Conservation (phyloP, 2,888 invertebrate genomes). For the Calameuta pallipes region DNA sequence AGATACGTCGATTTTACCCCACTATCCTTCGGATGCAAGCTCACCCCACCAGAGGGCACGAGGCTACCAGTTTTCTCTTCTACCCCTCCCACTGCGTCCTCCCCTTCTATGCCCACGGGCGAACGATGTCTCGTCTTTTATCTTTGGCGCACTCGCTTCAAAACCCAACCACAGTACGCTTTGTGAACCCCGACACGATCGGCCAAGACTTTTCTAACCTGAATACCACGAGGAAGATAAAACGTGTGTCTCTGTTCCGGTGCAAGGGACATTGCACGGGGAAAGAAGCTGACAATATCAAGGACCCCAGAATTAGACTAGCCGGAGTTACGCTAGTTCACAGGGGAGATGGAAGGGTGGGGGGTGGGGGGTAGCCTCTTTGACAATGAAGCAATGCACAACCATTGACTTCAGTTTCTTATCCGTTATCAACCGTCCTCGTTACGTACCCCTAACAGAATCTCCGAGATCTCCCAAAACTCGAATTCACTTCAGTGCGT, state of each 20-base stretch:
- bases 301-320: background rate
- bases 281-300: background rate
- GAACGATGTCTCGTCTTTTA: background rate
- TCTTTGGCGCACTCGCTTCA: background rate
- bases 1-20: background rate
- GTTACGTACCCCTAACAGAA: background rate
- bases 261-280: background rate
- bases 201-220: background rate
- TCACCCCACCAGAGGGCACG: background rate
- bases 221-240: background rate
- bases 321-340: too few relatives aligned
- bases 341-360: too few relatives aligned
- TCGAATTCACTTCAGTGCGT: background rate
- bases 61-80: background rate
- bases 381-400: too few relatives aligned
- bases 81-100: background rate
- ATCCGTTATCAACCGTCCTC: background rate
- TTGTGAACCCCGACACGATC: background rate
- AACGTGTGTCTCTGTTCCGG: background rate
- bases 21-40: background rate
- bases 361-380: too few relatives aligned
- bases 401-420: background rate
- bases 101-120: background rate
- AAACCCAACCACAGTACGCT: background rate
- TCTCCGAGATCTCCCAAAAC: background rate